These are phyloP conservation scores for Zele albiditarsus DNA, from an alignment of 2,888 invertebrate genomes.

Conservation along the genomic window DNA sequence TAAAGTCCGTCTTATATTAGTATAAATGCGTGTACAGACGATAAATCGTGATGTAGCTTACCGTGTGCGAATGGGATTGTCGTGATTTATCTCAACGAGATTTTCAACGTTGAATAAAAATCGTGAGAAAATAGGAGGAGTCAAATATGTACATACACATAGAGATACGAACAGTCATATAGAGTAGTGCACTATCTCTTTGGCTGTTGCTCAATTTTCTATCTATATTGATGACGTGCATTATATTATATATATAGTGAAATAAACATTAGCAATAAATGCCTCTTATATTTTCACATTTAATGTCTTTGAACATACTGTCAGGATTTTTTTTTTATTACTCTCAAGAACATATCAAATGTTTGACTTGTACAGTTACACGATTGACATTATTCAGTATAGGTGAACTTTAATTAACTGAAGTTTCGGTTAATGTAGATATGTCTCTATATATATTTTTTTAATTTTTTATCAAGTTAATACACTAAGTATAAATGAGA, in stretches of 20 bases:
- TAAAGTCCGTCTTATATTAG: slow-evolving; percentile 37
- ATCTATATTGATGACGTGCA: background rate
- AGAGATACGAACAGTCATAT: no score
- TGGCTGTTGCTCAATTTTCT: slow-evolving; percentile 20
- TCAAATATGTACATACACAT: background rate
- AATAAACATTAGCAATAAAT: slow-evolving; percentile 11
- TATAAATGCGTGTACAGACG: slow-evolving; percentile 50
- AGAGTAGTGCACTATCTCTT: background rate
- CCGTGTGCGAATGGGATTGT: slow-evolving; percentile 53
- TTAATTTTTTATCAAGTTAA: background rate
- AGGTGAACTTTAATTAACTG: background rate
- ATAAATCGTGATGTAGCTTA: slow-evolving; percentile 56
- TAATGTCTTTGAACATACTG: no score
- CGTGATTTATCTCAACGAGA: slow-evolving; percentile 62
- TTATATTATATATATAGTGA: slow-evolving; percentile 5
- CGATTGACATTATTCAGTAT: background rate
- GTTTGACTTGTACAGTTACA: background rate
- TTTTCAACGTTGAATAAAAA: slow-evolving; percentile 59
- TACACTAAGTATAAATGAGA: slow-evolving; percentile 39
- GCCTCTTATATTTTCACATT: background rate
- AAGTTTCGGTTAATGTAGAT: background rate
- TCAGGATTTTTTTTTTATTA: background rate
- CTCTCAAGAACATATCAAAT: background rate
- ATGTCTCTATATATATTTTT: background rate
- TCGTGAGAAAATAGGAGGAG: slow-evolving; percentile 41